These are phyloP conservation scores for Nemotelus pantherinus DNA, from an alignment of 2,888 invertebrate species.

Conservation along the genomic window DNA sequence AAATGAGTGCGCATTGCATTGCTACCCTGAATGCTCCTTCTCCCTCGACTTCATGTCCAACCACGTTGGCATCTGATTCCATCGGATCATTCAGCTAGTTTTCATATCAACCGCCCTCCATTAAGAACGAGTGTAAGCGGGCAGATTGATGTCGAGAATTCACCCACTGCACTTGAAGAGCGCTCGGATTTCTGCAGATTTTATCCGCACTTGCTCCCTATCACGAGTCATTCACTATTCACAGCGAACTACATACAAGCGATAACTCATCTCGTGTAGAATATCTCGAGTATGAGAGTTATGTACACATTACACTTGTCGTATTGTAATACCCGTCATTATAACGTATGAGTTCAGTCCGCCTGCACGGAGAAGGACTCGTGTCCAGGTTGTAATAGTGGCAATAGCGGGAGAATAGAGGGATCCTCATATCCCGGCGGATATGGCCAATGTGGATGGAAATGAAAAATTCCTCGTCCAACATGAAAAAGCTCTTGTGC, in stretches of 20 bases:
- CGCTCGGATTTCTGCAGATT: conserved; percentile 3
- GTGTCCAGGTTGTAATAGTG: neutral
- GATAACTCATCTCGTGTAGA: too few species aligned
- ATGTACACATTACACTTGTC: conserved; percentile 12
- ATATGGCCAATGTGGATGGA: neutral
- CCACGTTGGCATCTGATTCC: neutral
- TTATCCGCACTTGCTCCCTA: neutral
- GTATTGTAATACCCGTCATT: neutral
- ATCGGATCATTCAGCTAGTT: neutral
- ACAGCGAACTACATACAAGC: neutral
- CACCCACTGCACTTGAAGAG: conserved; percentile 15
- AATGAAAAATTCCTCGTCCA: conserved; percentile 1
- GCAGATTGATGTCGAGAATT: neutral
- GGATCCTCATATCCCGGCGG: neutral
- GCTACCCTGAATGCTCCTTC: neutral
- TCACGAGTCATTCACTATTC: conserved; percentile 1
- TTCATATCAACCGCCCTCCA: neutral
- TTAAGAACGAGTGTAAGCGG: neutral
- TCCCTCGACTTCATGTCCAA: neutral
- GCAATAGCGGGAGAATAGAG: neutral
- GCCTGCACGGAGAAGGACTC: neutral
- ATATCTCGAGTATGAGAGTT: neutral
- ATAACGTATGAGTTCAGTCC: neutral
- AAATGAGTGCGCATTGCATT: neutral
- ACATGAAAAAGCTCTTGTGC: conserved; percentile 29